A percentile compares a stretch with the other conserved stretches of the same genome.
Evolutionary conservation across 2,113 vertebrate species (phyloP).

Genomic region (Turdus rufiventris): DNA sequence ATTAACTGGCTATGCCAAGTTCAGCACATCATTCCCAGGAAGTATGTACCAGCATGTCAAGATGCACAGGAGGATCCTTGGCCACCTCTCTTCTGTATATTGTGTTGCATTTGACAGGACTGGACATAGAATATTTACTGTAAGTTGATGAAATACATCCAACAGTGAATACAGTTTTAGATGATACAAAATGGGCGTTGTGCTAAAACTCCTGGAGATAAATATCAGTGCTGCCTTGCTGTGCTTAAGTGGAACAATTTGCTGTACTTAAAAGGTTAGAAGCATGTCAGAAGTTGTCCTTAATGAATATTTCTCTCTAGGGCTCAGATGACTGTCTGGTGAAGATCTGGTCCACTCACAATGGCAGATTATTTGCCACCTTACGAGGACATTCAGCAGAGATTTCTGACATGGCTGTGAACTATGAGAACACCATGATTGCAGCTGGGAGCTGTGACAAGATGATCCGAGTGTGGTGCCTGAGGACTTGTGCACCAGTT

Average conservation of each 20-base stretch:
- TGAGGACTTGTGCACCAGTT: conserved; percentile 93
- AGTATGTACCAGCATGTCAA: conserved; percentile 91
- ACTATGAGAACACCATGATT: conserved; percentile 95
- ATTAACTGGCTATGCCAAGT: conserved; percentile 85
- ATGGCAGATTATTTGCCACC: conserved; percentile 90
- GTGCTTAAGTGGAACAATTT: neutral
- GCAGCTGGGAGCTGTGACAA: conserved; percentile 98
- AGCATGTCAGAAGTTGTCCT: neutral
- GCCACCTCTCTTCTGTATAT: conserved; percentile 97
- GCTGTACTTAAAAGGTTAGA: neutral
- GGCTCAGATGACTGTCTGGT: conserved; percentile 98
- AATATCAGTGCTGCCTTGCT: fast-evolving
- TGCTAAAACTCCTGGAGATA: neutral
- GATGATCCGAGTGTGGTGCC: conserved; percentile 94
- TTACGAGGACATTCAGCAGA: conserved; percentile 94
- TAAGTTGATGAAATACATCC: conserved; percentile 72
- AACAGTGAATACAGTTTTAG: neutral
- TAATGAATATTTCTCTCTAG: conserved; percentile 61
- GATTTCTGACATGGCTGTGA: conserved; percentile 96
- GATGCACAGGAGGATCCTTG: conserved; percentile 94
- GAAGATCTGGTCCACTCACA: conserved; percentile 97
- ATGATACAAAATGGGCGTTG: neutral
- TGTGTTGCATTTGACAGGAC: conserved; percentile 97
- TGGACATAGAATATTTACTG: conserved; percentile 96
- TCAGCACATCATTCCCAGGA: conserved; percentile 87